Percentiles rank a stretch among this genome's conserved stretches.
Conservation (phyloP, 2,797 vertebrate species). For the Adelosebastes latens region DNA sequence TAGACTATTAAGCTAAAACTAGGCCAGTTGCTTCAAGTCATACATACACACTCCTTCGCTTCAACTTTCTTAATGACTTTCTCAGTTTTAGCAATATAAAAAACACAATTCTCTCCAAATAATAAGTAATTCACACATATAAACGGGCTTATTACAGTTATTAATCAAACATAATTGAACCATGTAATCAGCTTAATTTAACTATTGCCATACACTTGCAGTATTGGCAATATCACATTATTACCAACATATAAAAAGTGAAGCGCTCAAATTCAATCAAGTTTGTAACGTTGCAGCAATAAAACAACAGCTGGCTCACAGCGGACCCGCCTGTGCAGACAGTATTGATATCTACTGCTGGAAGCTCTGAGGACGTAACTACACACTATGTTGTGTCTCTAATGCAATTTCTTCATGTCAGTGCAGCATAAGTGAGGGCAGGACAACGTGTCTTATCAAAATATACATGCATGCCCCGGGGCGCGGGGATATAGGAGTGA, state of each 20-base stretch:
- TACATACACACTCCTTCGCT: not conserved
- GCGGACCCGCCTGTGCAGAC: conserved; percentile 14
- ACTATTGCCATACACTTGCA: not conserved
- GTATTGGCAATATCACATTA: not conserved
- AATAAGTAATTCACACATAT: not conserved
- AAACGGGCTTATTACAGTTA: not conserved
- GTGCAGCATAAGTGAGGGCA: not conserved
- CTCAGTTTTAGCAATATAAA: not conserved
- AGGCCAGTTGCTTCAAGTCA: not conserved
- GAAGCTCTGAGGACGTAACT: conserved; percentile 11
- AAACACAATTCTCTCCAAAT: not conserved
- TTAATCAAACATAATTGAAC: not conserved
- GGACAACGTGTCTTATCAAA: conserved; percentile 21
- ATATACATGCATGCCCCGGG: conserved; percentile 8
- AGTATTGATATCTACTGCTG: conserved; percentile 24
- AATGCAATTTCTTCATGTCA: conserved; percentile 33
- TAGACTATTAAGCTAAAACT: not conserved
- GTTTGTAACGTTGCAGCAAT: conserved; percentile 17
- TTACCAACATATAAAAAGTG: not conserved
- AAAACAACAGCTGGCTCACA: conserved; percentile 28
- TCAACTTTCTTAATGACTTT: not conserved
- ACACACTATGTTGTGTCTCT: conserved; percentile 8
- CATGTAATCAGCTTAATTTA: not conserved
- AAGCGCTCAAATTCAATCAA: not conserved
- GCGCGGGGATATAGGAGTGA: not conserved